These are phyloP conservation scores for Gavialis gangeticus DNA, from an alignment of 2,113 vertebrate genomes.

Conservation along the genomic window DNA sequence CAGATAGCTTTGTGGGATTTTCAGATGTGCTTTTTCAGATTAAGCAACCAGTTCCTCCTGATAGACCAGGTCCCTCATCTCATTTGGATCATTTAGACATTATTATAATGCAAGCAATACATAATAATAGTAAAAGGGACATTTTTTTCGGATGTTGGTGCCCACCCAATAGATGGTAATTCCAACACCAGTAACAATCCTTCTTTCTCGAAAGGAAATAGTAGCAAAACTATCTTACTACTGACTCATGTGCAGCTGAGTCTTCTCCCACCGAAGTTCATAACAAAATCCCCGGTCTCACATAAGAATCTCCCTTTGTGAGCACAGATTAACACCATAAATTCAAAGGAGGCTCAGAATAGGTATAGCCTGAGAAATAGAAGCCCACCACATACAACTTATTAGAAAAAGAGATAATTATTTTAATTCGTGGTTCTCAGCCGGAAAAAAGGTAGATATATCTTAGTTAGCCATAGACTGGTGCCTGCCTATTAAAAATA, in stretches of 20 bases:
- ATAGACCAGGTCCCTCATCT: not conserved
- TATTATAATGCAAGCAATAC: not conserved
- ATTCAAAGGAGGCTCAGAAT: slow-evolving; percentile 29
- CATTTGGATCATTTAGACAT: not conserved
- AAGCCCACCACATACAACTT: slow-evolving; percentile 25
- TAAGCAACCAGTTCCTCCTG: not conserved
- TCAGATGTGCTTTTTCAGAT: not conserved
- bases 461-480: not conserved
- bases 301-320: slow-evolving; percentile 11
- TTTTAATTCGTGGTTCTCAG: slow-evolving; percentile 52
- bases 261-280: not conserved
- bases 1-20: not conserved
- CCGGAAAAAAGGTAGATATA: slow-evolving; percentile 46
- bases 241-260: not conserved
- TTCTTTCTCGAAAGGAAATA: not conserved
- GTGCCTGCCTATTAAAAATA: slow-evolving; percentile 63
- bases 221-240: not conserved
- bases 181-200: not conserved
- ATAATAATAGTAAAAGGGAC: not conserved
- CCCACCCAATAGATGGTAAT: not conserved
- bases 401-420: slow-evolving; percentile 44
- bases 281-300: not conserved
- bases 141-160: not conserved
- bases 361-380: slow-evolving; percentile 5
- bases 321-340: slow-evolving; percentile 41